Base-by-base conservation (phyloP, 1,140 invertebrate genomes). In the Drosophila lini region DNA sequence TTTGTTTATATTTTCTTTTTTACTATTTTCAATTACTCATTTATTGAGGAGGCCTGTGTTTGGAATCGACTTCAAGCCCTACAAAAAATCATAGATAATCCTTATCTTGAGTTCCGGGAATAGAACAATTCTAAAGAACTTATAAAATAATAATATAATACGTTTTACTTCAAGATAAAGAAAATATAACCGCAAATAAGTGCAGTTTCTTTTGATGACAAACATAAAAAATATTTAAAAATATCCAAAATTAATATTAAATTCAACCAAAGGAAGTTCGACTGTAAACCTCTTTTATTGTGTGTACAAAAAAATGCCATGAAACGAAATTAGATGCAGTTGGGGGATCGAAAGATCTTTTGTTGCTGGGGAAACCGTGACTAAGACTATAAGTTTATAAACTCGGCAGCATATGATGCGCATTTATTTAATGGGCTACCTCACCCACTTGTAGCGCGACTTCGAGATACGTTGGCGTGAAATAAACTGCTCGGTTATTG, bases 381-480 rank as follows among this genome's bases (percentile, higher is more conserved):
- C 64, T 68, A 68, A 68, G 64, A 41, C 59, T 19, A 38, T 41
- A 63, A 61, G 36, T 63, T 50, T 63, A 67, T 69, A 41, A 15
- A 53, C 19, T 45, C n/a, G 16, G 38, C 61, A 36, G 61, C 65
- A 69, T 65, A 69, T 53, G 65, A 69, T 69, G 65, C 61, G 65
- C 65, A 69, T 69, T 69, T 69, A 52, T 31, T 69, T 67, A 69
- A 69, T 69, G 65, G 64, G 62, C 52, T 45, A 36, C 44, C 68
- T 45, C 52, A 67, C 65, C 52, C 53, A 71, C 68, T 71, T 71
- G 67, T 59, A 81, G 79, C 78, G 79, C 45, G 56, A 71, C 25
- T 81, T 80, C 50, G 73, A 81, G 53, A 81, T 81, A 61, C 73
- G 79, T 48, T 81, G 79, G 67, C 58, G 50, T 34, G 45, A 52